Conservation (phyloP, 2,113 vertebrate species). For the Leucosticte australis region DNA sequence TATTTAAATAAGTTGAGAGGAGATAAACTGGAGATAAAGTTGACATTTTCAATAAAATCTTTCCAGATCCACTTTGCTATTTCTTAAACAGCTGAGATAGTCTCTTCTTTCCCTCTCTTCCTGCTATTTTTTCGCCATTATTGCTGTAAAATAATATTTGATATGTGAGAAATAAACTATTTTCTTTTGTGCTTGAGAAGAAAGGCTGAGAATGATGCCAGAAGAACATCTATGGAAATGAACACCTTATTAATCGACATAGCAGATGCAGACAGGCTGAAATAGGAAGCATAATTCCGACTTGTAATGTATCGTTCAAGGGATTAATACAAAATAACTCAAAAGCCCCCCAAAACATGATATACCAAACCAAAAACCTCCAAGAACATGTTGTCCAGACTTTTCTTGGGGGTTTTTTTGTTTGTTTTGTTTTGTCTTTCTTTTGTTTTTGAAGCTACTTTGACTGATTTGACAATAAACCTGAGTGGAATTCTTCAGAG, state of each 20-base stretch:
- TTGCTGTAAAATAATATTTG: not conserved
- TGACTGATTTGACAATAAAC: not conserved
- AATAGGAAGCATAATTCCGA: not conserved
- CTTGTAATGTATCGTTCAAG: not conserved
- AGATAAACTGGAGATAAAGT: not conserved
- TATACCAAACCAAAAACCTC: rapidly evolving
- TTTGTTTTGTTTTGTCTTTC: not conserved
- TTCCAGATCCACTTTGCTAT: not conserved
- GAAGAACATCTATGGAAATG: not conserved
- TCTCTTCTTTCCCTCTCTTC: not conserved
- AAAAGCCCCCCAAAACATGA: not conserved
- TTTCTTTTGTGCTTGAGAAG: not conserved
- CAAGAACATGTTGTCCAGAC: not conserved
- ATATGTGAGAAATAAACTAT: not conserved
- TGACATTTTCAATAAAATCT: not conserved
- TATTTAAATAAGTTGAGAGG: not conserved
- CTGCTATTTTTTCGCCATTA: not conserved
- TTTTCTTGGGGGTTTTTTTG: not conserved
- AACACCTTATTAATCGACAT: not conserved
- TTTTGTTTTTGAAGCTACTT: not conserved
- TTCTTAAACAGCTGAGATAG: not conserved
- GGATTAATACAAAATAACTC: not conserved
- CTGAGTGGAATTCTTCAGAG: not conserved
- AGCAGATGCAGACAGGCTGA: not conserved
- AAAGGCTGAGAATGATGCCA: not conserved